Evolutionary conservation across 2,797 vertebrate genomes (phyloP), one percentile per base, ranked within the genome.

Genomic region (Cephalopachus bancanus): DNA sequence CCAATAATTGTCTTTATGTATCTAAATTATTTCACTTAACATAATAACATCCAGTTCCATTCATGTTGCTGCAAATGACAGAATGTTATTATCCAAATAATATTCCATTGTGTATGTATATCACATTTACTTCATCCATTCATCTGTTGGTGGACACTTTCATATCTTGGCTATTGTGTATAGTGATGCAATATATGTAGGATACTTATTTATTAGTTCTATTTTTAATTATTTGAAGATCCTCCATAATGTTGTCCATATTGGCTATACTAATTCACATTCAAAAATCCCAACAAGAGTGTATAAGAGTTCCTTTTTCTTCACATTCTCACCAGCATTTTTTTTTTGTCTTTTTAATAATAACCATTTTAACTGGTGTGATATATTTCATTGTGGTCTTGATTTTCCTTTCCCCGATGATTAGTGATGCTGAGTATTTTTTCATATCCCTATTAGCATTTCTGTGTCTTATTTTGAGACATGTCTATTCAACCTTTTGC

Each of bases 71-170:
- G 28, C 30, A 67, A n/a, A 67, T 67, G 64, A 67, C 28, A 67
- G 64, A 15, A 69, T 69, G n/a, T 69, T n/a, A 69, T 33, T 33
- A n/a, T 69, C 67, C 17, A 17, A 69, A 69, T 69, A n/a, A 69
- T 69, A 19, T 33, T 69, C 67, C n/a, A 69, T 0, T 33, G n/a
- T 0, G 0, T 69, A 69, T 1, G 44, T 44, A 33, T 69, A 69
- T 7, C n/a, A 69, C n/a, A 33, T 69, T 69, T 69, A 9, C n/a
- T n/a, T n/a, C n/a, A 33, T 33, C n/a, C 67, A 20, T 69, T 69
- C 33, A n/a, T 69, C 33, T 9, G 19, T 33, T 33, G n/a, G 33
- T 69, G 33, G 67, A 33, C 17, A 69, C 8, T 69, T n/a, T 4
- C n/a, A 33, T 69, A 33, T 33, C 10, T 69, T 33, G 16, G n/a